Conservation (phyloP, 2,797 vertebrate species). For the Anniella stebbinsi region DNA sequence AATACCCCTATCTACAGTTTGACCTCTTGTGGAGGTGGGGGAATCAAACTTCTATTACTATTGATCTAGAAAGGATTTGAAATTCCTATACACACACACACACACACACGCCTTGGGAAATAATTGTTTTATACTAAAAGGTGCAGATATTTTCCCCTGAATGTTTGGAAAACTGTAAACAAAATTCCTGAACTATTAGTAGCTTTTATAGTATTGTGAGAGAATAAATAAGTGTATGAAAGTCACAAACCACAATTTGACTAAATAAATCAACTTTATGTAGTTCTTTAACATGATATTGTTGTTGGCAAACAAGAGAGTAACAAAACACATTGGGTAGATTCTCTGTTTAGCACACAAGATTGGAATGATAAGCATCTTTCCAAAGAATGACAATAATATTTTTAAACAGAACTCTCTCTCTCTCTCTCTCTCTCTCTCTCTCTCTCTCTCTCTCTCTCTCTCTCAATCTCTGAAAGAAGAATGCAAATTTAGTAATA, state of each 20-base stretch:
- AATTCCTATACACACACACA: background rate
- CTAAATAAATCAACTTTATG: background rate
- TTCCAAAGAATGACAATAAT: background rate
- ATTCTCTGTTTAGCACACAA: background rate
- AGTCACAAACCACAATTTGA: background rate
- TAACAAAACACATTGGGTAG: background rate
- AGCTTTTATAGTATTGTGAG: background rate
- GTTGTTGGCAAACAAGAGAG: background rate
- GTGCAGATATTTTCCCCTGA: background rate
- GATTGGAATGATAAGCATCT: background rate
- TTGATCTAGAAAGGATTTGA: background rate
- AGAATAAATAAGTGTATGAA: background rate
- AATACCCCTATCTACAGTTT: background rate
- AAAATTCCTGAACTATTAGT: background rate
- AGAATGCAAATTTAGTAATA: background rate
- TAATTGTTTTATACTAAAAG: background rate
- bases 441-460: background rate
- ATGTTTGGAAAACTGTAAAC: background rate
- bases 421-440: background rate
- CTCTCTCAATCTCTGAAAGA: no score
- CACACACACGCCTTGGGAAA: background rate
- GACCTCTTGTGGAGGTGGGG: background rate
- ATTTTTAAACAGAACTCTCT: background rate
- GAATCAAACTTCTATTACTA: background rate
- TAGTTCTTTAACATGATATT: background rate